Percentiles rank a stretch among this genome's conserved stretches.
phyloP scores from a whole-genome alignment of 2,797 vertebrate genomes.

The Semaprochilodus insignis region DNA sequence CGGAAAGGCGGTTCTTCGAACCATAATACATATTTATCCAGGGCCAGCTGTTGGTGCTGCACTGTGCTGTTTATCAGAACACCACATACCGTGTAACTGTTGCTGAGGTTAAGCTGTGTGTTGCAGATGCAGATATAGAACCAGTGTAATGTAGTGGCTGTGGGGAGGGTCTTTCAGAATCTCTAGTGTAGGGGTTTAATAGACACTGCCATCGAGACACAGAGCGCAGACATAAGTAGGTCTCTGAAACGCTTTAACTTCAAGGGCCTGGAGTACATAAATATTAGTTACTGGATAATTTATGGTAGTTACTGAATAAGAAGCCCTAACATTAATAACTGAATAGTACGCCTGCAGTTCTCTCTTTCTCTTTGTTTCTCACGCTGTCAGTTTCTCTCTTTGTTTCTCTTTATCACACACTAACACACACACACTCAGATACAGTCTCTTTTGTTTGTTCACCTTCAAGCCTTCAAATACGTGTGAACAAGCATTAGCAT shows the following conservation, averaged over 20 bases:
- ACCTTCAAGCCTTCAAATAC: not conserved
- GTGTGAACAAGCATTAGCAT: not conserved
- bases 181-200: not conserved
- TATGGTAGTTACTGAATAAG: not conserved
- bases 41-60: not conserved
- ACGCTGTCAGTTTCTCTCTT: not conserved
- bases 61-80: not conserved
- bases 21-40: constrained; percentile 3
- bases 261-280: not conserved
- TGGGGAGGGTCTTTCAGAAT: not conserved
- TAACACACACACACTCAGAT: too few species aligned
- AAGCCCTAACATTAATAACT: not conserved
- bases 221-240: not conserved
- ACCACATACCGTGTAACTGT: not conserved
- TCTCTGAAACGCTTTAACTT: not conserved
- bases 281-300: not conserved
- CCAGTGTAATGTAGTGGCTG: not conserved
- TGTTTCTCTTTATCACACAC: not conserved
- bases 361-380: not conserved
- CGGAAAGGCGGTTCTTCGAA: constrained; percentile 9
- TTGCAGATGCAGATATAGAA: not conserved
- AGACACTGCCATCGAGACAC: not conserved
- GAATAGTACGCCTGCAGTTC: not conserved
- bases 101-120: not conserved
- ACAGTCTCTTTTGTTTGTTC: not conserved